These are phyloP conservation scores for Sarcophaga carnaria DNA, from an alignment of 2,888 invertebrate species.

Conservation along the genomic window DNA sequence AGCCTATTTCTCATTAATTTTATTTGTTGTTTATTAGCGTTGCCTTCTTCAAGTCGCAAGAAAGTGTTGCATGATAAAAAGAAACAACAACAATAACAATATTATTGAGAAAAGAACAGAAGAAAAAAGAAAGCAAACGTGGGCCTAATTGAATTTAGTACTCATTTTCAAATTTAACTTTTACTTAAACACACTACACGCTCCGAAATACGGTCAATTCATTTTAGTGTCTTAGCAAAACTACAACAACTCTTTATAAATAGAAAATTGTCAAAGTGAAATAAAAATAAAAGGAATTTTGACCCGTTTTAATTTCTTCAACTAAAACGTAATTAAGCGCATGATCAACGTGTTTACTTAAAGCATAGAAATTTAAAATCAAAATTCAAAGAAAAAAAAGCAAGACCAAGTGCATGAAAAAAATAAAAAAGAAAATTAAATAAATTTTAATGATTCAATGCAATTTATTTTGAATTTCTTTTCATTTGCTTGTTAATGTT, in stretches of 20 bases:
- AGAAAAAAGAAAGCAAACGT: conserved; percentile 49
- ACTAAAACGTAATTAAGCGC: conserved; percentile 27
- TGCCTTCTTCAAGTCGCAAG: conserved; percentile 25
- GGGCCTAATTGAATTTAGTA: conserved; percentile 71
- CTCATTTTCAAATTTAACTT: conserved; percentile 70
- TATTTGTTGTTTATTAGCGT: not conserved
- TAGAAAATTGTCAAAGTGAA: not conserved
- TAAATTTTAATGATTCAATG: conserved; percentile 31
- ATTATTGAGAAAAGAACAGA: conserved; percentile 18
- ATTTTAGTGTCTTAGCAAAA: conserved; percentile 42
- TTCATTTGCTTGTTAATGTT: conserved; percentile 13
- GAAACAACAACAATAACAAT: conserved; percentile 14
- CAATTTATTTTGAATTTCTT: conserved; percentile 13
- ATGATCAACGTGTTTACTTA: conserved; percentile 50
- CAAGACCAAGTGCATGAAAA: not conserved
- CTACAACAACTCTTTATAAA: conserved; percentile 40
- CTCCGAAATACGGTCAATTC: conserved; percentile 54
- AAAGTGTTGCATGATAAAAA: conserved; percentile 19
- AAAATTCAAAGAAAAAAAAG: not conserved
- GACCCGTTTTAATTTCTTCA: not conserved
- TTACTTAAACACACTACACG: conserved; percentile 61
- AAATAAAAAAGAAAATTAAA: conserved; percentile 14
- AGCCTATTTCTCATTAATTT: conserved; percentile 1
- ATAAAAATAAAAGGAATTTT: not conserved
- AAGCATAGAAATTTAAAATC: not conserved